A percentile compares a stretch with the other conserved stretches of the same genome.
These are phyloP conservation scores for Calyptommatus sinebrachiatus DNA, from an alignment of 2,113 vertebrate genomes.

Conservation along the genomic window DNA sequence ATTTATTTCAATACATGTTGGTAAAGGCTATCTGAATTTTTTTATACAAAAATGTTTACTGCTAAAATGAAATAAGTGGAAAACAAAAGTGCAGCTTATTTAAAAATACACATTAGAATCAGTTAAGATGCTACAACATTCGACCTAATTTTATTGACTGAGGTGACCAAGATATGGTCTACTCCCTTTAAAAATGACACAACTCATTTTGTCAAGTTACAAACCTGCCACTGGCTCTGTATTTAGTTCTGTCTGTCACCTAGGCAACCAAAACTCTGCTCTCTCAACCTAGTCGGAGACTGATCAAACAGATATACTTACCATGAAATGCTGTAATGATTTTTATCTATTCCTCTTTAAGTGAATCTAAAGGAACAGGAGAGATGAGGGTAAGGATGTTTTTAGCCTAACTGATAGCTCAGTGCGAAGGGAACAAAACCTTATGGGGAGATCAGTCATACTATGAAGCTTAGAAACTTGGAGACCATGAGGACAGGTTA, in stretches of 20 bases:
- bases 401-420: not conserved
- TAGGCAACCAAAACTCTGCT: slow-evolving; percentile 1
- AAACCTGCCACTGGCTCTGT: not conserved
- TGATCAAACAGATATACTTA: not conserved
- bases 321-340: not conserved
- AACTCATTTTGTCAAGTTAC: not conserved
- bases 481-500: no score
- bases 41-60: not conserved
- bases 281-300: not conserved
- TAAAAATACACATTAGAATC: not conserved
- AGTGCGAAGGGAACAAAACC: not conserved
- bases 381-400: not conserved
- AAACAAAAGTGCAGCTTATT: not conserved
- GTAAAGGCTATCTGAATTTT: not conserved
- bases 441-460: no score
- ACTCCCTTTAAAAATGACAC: not conserved
- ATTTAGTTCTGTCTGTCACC: not conserved
- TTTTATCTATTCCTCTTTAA: not conserved
- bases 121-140: not conserved
- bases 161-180: not conserved
- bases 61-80: not conserved
- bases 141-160: not conserved
- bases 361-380: not conserved
- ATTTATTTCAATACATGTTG: not conserved
- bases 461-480: no score